phyloP scores from a whole-genome alignment of 1,140 invertebrate species.

The Zaprionus taronus region DNA sequence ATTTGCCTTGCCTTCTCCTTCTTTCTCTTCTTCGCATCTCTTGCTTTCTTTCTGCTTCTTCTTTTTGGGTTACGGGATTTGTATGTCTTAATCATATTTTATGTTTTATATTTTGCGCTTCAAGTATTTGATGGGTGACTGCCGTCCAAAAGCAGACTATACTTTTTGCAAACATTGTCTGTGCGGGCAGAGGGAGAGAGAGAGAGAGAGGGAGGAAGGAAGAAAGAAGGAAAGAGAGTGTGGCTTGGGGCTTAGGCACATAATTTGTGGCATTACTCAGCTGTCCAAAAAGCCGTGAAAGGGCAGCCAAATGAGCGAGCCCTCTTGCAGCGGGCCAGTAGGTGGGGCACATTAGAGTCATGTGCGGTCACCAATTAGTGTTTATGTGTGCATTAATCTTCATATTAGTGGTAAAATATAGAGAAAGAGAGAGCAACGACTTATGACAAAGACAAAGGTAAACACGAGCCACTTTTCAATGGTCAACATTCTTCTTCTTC shows the following conservation, averaged over 20 bases:
- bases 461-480: neutral
- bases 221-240: neutral
- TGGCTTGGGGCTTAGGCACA: slow-evolving; percentile 13
- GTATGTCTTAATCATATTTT: slow-evolving; percentile 76
- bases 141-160: slow-evolving; percentile 12
- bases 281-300: slow-evolving; percentile 57
- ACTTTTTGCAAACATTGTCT: slow-evolving; percentile 23
- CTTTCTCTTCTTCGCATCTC: neutral
- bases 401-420: neutral
- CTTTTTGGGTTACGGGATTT: slow-evolving; percentile 44
- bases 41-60: slow-evolving; percentile 9
- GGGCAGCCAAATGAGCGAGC: slow-evolving; percentile 14
- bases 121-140: slow-evolving; percentile 65
- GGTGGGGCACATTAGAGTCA: slow-evolving; percentile 15
- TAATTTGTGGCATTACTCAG: slow-evolving; percentile 61
- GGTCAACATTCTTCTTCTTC: neutral
- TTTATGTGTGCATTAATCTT: slow-evolving; percentile 38
- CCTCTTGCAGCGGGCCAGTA: neutral
- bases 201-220: neutral
- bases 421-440: neutral
- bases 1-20: slow-evolving; percentile 32
- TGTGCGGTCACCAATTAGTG: slow-evolving; percentile 51
- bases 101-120: slow-evolving; percentile 76
- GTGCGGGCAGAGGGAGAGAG: slow-evolving; percentile 16
- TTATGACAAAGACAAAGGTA: neutral